Conservation (phyloP, 2,888 invertebrate genomes). For the Artemia sp. region DNA sequence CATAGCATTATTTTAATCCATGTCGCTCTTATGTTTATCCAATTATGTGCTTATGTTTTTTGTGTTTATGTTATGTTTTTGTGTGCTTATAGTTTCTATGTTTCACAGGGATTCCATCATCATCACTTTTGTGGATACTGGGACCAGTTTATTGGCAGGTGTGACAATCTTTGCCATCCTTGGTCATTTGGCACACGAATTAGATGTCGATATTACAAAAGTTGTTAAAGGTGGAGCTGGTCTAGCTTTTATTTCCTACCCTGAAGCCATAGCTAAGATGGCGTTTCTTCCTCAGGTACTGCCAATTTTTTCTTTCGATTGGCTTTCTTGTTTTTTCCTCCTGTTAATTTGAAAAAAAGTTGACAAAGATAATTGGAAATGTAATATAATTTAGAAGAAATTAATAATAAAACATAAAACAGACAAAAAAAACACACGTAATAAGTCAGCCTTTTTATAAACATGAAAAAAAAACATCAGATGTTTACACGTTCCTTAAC, state of each 20-base stretch:
- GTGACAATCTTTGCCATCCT: slow-evolving; percentile 47
- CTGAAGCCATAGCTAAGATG: slow-evolving; percentile 62
- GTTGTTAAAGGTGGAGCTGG: slow-evolving; percentile 56
- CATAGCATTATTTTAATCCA: too few relatives aligned
- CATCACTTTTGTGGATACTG: slow-evolving; percentile 22
- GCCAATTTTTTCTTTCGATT: background rate
- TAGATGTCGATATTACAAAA: slow-evolving; percentile 40
- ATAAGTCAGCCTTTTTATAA: too few relatives aligned
- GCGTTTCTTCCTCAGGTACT: slow-evolving; percentile 49
- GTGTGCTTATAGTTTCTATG: slow-evolving; percentile 17
- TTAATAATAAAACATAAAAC: too few relatives aligned
- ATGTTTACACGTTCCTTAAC: too few relatives aligned
- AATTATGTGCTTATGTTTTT: too few relatives aligned
- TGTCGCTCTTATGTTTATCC: too few relatives aligned
- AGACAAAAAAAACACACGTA: too few relatives aligned
- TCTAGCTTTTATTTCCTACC: slow-evolving; percentile 66
- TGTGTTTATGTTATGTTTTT: too few relatives aligned
- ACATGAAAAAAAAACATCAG: too few relatives aligned
- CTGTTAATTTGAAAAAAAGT: too few relatives aligned
- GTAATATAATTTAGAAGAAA: too few relatives aligned
- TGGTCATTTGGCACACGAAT: slow-evolving; percentile 56
- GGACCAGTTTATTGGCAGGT: slow-evolving; percentile 21
- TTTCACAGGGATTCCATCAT: slow-evolving; percentile 19
- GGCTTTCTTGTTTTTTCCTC: background rate
- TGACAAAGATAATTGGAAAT: too few relatives aligned